Conservation (phyloP, 2,113 vertebrate species). For the Thinocorus orbignyianus region DNA sequence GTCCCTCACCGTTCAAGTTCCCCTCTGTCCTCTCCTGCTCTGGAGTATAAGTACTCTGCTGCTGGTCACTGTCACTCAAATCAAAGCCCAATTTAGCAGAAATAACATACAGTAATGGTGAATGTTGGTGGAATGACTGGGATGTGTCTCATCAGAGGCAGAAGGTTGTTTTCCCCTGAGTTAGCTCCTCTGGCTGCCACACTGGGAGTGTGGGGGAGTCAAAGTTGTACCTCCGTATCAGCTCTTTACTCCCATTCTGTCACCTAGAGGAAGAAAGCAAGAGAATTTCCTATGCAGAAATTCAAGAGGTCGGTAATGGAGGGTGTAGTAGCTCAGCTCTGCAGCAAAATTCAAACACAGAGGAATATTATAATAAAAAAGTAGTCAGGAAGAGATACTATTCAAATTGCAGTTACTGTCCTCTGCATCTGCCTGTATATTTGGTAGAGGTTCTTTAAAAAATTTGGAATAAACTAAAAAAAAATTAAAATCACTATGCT, state of each 20-base stretch:
- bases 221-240: background rate
- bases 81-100: background rate
- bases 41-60: background rate
- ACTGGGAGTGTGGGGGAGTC: background rate
- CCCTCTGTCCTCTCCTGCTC: background rate
- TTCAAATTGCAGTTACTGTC: background rate
- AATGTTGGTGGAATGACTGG: background rate
- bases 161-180: background rate
- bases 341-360: background rate
- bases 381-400: background rate
- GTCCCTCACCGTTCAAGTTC: background rate
- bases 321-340: background rate
- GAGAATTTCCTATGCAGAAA: background rate
- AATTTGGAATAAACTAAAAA: background rate
- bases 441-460: background rate
- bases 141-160: background rate
- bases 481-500: background rate
- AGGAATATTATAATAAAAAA: background rate
- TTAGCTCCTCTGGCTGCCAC: background rate
- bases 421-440: background rate
- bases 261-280: background rate
- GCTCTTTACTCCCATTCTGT: background rate
- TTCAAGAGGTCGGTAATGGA: background rate
- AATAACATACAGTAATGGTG: background rate
- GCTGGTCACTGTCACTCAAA: background rate